Evolutionary conservation across 2,888 invertebrate genomes (phyloP).

Genomic region (Odontomyia ornata): DNA sequence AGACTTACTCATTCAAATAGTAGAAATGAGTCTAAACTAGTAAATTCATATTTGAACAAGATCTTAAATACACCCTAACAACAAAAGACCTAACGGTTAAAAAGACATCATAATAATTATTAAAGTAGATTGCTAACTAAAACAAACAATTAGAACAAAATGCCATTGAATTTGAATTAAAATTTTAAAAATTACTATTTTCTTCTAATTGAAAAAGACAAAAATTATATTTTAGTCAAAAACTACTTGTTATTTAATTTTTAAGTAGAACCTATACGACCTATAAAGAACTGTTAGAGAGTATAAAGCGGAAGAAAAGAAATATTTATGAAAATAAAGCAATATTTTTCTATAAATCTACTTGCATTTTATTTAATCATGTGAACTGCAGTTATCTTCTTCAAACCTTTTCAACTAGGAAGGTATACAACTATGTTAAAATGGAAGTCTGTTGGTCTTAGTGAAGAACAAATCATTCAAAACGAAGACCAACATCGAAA

Average conservation of each 20-base stretch:
- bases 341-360: constrained; percentile 45
- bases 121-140: background rate
- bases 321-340: constrained; percentile 46
- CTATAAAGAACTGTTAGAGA: constrained; percentile 43
- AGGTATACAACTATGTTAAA: no score
- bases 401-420: no score
- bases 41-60: background rate
- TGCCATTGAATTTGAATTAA: background rate
- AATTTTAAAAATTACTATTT: constrained; percentile 5
- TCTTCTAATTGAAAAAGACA: constrained; percentile 2
- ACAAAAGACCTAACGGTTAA: background rate
- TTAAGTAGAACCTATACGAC: constrained; percentile 43
- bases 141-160: background rate
- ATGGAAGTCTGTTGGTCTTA: no score
- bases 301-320: constrained; percentile 33
- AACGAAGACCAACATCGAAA: no score
- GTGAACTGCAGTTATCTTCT: background rate
- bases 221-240: constrained; percentile 7
- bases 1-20: background rate
- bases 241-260: constrained; percentile 46
- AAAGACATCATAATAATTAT: background rate
- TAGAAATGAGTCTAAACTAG: no score
- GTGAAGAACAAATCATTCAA: no score
- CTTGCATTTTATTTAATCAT: background rate
- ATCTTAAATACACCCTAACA: constrained; percentile 2